Evolutionary conservation across 1,140 invertebrate genomes (phyloP).

Genomic region (Tetranychus cinnabarinus): DNA sequence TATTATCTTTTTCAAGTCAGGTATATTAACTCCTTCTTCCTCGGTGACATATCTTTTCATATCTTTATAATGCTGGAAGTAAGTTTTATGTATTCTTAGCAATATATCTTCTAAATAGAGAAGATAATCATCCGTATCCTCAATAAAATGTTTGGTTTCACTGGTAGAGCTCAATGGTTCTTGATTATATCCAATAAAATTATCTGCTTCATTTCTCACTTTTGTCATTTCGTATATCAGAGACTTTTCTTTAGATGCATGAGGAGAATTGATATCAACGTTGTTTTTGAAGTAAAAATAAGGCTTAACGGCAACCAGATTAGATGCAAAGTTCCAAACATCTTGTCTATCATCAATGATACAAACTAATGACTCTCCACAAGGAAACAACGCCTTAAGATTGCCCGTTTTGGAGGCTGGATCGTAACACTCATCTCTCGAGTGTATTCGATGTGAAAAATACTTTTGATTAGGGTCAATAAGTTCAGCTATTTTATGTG

Average conservation of each 20-base stretch:
- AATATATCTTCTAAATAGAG: constrained; percentile 72
- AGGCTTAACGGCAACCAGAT: constrained; percentile 88
- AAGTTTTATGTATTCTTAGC: constrained; percentile 57
- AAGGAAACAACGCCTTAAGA: constrained; percentile 86
- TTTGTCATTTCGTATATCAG: no score
- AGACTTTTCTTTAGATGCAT: constrained; percentile 15
- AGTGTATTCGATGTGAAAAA: constrained; percentile 87
- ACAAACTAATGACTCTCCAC: constrained; percentile 89
- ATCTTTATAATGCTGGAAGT: constrained; percentile 51
- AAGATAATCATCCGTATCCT: constrained; percentile 83
- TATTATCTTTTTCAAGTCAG: constrained; percentile 65
- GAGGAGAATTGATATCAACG: constrained; percentile 92
- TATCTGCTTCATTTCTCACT: no score
- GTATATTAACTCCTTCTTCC: constrained; percentile 27
- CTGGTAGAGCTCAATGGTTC: neutral
- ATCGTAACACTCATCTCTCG: constrained; percentile 93
- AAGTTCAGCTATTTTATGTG: constrained; percentile 75
- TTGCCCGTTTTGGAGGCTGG: constrained; percentile 87
- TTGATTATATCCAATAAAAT: no score
- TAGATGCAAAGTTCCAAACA: constrained; percentile 88
- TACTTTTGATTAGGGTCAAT: constrained; percentile 49
- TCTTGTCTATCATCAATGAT: constrained; percentile 98
- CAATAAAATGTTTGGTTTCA: constrained; percentile 26
- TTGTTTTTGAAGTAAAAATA: constrained; percentile 87
- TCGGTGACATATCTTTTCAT: constrained; percentile 21